Evolutionary conservation across 2,888 invertebrate genomes (phyloP), one percentile per base, ranked within the genome.

Genomic region (Heliothis peltigera): DNA sequence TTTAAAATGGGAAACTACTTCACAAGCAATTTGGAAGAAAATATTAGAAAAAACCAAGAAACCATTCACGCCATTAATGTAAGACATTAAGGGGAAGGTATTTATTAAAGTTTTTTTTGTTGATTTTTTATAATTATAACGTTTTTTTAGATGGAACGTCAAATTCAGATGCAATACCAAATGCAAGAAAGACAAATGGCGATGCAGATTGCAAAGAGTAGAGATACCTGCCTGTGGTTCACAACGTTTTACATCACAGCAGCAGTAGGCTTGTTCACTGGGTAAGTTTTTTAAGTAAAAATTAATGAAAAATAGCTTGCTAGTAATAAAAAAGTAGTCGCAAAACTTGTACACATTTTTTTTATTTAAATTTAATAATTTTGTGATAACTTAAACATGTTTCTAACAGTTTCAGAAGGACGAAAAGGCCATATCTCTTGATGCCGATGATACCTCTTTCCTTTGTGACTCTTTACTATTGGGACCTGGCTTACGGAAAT

Each of bases 151-250:
- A 95, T 97, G 95, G 97, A 97, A 85, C 95, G 97, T 66, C 97
- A 98, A 92, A 96, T 98, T 75, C 97, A 97, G 85, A 95, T 98
- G 95, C 97, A 97, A 88, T 97, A 97, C 89, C 97, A 97, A 90
- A 96, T 98, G 93, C 96, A 97, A 84, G 97, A 97, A 87, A 93
- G 97, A 67, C 95, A 96, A 91, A 95, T 96, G 89, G 97, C 98
- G 0, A 91, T 97, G 91, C 95, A 96, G 87, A 95, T 97, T 64
- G 97, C 98, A 0, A 95, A 96, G 82, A 95, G 96, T 73, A 94
- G 98, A 75, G 98, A 98, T 84, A 91, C 97, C 19, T 97, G 97
- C 83, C 95, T 96, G 79, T 98, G 97, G 97, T 91, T 96, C 61
- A 95, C 96, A 43, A 92, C 96, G 10, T 97, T 97, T 91, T 97